A percentile compares a stretch with the other conserved stretches of the same genome.
These are phyloP conservation scores for Euwallacea fornicatus DNA, from an alignment of 1,140 invertebrate genomes.

Conservation along the genomic window DNA sequence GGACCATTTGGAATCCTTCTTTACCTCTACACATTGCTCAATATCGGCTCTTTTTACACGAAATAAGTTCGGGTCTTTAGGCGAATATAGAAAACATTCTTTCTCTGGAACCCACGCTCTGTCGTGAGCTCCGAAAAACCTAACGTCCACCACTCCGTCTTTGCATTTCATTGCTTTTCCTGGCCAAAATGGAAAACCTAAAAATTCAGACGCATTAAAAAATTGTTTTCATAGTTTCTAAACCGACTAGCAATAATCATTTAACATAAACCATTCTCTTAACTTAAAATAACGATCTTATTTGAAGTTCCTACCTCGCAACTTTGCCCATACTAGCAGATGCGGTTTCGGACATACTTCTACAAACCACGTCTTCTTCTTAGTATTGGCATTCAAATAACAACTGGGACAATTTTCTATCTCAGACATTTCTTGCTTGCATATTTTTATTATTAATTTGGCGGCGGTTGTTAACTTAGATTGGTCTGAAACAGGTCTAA, in stretches of 20 bases:
- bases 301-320: constrained; percentile 65
- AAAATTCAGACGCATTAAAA: constrained; percentile 3
- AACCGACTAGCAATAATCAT: not conserved
- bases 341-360: constrained; percentile 89
- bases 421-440: constrained; percentile 83
- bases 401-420: constrained; percentile 94
- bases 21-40: constrained; percentile 62
- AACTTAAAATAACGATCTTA: too few species aligned
- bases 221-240: not conserved
- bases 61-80: constrained; percentile 62
- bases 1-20: not conserved
- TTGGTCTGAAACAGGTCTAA: constrained; percentile 59
- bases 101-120: constrained; percentile 84
- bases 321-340: constrained; percentile 86
- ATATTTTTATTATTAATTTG: constrained; percentile 78
- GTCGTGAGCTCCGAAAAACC: constrained; percentile 94
- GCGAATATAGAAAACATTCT: constrained; percentile 82
- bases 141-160: constrained; percentile 77
- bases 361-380: constrained; percentile 82
- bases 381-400: constrained; percentile 83
- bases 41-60: constrained; percentile 66
- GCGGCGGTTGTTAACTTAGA: constrained; percentile 77
- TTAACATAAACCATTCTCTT: too few species aligned
- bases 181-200: constrained; percentile 91
- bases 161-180: constrained; percentile 85